Conservation (phyloP, 2,888 invertebrate genomes). For the Callimorpha dominula region DNA sequence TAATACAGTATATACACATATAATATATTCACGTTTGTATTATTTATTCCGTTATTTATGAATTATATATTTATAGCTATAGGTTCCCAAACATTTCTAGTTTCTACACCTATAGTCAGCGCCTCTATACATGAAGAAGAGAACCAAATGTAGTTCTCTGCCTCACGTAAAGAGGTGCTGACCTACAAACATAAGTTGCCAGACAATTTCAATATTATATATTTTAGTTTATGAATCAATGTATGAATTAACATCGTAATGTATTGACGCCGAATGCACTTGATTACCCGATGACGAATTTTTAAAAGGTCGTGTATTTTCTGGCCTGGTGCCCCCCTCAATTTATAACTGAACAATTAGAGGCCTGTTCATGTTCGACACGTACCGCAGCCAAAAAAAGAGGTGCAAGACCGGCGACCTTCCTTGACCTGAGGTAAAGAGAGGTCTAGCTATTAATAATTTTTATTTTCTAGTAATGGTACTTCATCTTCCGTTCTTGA, state of each 20-base stretch:
- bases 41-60: too few species aligned
- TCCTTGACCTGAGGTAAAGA: neutral
- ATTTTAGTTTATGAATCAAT: neutral
- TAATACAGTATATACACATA: too few species aligned
- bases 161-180: too few species aligned
- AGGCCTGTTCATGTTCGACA: neutral
- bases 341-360: neutral
- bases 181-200: too few species aligned
- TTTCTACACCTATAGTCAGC: too few species aligned
- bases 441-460: neutral
- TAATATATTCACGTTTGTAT: too few species aligned
- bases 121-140: too few species aligned
- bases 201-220: too few species aligned
- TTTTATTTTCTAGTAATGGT: neutral
- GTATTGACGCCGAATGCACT: neutral
- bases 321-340: neutral
- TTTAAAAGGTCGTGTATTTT: neutral
- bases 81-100: too few species aligned
- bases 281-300: neutral
- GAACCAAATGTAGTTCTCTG: too few species aligned
- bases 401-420: neutral
- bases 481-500: too few species aligned
- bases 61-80: too few species aligned
- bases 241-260: neutral
- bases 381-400: neutral